These are phyloP conservation scores for Antrozous pallidus DNA, from an alignment of 2,797 vertebrate species.

Conservation along the genomic window DNA sequence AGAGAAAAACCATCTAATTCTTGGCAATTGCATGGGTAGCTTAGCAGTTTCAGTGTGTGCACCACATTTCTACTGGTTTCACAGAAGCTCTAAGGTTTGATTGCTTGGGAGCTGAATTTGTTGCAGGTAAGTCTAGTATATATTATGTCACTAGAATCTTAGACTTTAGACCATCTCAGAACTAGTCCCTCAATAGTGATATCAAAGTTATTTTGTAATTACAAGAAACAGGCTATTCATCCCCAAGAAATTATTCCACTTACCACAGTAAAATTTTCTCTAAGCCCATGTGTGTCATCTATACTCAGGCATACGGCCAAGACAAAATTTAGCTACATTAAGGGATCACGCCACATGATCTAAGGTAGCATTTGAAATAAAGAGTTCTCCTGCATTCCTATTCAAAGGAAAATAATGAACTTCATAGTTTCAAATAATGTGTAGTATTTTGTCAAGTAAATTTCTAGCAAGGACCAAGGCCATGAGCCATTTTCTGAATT, in stretches of 20 bases:
- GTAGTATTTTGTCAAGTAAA: not conserved
- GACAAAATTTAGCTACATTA: not conserved
- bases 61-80: not conserved
- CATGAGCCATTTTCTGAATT: not conserved
- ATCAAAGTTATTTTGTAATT: not conserved
- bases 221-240: not conserved
- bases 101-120: not conserved
- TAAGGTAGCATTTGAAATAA: slow-evolving; percentile 2
- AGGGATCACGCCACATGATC: not conserved
- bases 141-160: not conserved
- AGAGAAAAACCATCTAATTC: not conserved
- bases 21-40: not conserved
- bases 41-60: not conserved
- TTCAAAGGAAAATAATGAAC: slow-evolving; percentile 17
- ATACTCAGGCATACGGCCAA: not conserved
- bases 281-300: not conserved
- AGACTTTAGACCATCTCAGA: not conserved
- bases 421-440: not conserved
- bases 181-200: not conserved
- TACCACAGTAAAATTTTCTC: not conserved
- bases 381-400: not conserved
- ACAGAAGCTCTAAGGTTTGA: not conserved
- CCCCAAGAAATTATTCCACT: not conserved
- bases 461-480: not conserved
- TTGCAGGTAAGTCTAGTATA: not conserved